Percentiles rank a stretch among this genome's conserved stretches.
These are phyloP conservation scores for Salarias fasciatus DNA, from an alignment of 2,797 vertebrate genomes.

Conservation along the genomic window DNA sequence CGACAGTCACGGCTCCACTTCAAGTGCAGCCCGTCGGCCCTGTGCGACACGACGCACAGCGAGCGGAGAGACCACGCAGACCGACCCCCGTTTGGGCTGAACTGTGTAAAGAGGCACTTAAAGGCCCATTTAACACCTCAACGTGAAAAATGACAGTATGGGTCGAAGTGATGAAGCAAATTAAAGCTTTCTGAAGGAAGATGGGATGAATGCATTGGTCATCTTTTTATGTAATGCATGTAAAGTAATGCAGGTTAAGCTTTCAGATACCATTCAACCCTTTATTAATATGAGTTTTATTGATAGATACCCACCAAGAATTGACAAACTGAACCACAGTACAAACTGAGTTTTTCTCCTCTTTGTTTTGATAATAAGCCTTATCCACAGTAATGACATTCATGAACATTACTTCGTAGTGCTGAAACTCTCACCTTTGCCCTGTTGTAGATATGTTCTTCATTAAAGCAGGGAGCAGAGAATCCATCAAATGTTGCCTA, in stretches of 20 bases:
- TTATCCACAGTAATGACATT: slow-evolving; percentile 4
- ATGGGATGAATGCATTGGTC: no score
- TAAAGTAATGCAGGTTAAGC: no score
- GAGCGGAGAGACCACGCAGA: background rate
- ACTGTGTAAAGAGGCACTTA: no score
- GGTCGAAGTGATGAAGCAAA: no score
- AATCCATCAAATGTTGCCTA: slow-evolving; percentile 67
- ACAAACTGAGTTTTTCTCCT: background rate
- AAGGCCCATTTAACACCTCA: no score
- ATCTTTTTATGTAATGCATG: no score
- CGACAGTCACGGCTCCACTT: background rate
- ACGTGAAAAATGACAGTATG: no score
- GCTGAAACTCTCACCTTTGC: slow-evolving; percentile 22
- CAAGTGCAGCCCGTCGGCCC: background rate
- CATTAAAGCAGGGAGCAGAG: slow-evolving; percentile 62
- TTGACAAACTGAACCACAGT: background rate
- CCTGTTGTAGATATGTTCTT: slow-evolving; percentile 52
- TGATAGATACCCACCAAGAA: background rate
- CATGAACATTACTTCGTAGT: slow-evolving; percentile 30
- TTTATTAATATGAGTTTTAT: no score
- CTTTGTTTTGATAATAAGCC: background rate
- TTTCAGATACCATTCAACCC: no score
- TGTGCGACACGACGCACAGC: background rate
- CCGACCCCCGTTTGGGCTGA: no score
- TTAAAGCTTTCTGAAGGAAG: no score